These are phyloP conservation scores for Suncus etruscus DNA, from an alignment of 2,113 vertebrate species.

Conservation along the genomic window DNA sequence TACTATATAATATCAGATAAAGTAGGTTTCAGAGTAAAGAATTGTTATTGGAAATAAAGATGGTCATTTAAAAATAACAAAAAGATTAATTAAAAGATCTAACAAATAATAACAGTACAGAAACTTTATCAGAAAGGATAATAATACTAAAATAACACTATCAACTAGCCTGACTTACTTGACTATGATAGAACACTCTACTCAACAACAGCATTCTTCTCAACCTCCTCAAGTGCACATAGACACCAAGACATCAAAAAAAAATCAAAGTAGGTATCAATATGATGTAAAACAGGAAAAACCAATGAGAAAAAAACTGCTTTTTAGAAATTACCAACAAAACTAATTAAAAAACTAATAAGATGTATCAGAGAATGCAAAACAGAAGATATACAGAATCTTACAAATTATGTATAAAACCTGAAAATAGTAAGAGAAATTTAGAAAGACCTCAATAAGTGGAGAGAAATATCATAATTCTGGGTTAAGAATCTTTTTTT, in stretches of 20 bases:
- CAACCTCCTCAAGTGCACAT: not conserved
- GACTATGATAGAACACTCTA: not conserved
- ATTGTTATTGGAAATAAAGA: not conserved
- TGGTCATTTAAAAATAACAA: slow-evolving; percentile 11
- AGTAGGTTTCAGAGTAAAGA: slow-evolving; percentile 37
- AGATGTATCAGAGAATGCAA: not conserved
- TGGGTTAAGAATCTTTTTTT: slow-evolving; percentile 5
- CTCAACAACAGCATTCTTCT: not conserved
- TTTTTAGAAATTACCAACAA: not conserved
- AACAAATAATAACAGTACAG: not conserved
- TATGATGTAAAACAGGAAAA: no score
- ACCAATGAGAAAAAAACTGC: no score
- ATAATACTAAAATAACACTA: not conserved
- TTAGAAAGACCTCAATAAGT: not conserved
- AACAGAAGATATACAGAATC: not conserved
- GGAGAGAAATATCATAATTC: not conserved
- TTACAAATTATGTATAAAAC: not conserved
- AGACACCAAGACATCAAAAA: no score
- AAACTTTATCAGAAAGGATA: not conserved
- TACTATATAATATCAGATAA: not conserved
- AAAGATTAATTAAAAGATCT: not conserved
- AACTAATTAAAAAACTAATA: slow-evolving; percentile 2
- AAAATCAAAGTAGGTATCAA: no score
- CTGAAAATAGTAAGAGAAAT: not conserved
- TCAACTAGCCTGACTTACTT: not conserved